Evolutionary conservation across 2,113 vertebrate genomes (phyloP), one percentile per base, ranked within the genome.

Genomic region (Chlorocebus sabaeus): DNA sequence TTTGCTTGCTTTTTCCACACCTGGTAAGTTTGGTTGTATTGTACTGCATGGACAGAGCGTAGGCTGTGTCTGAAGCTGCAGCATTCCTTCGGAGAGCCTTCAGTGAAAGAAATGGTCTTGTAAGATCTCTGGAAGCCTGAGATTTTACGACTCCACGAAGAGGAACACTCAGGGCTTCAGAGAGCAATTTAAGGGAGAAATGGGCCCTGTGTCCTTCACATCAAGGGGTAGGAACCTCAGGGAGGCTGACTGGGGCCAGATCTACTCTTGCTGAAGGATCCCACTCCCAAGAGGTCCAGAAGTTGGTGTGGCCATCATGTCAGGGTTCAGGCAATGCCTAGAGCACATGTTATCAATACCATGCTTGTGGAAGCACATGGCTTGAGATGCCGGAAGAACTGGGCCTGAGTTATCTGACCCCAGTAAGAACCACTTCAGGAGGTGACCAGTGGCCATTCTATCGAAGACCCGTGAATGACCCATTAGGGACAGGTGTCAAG

Each of bases 341-440:
- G 25, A 12, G 59, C 43, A 20, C 59, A 18, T 0, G 32, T 23
- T 1, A 22, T 40, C n/a, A 38, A 40, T 7, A 11, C 3, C 4
- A 8, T 14, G 35, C 25, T 18, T n/a, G 48, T 30, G 45, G 17
- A 30, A 32, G 22, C 27, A 2, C 2, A n/a, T 23, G 78, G 89
- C 64, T 35, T 35, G 5, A 18, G 68, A 0, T 43, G 27, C 2
- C 18, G 0, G 8, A 38, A n/a, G 27, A 30, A 20, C 4, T 3
- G 2, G 18, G 13, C 52, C 70, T 52, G 81, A 40, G 70, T 25
- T 4, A 13, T 61, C 8, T 16, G 25, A 93, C 68, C 43, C 57
- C 0, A 0, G 25, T 13, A 52, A 4, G 40, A 32, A 35, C 13
- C 0, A 6, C 93, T 30, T 40, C 64, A 38, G 25, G 35, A 0